These are phyloP conservation scores for Sarcophaga carnaria DNA, from an alignment of 2,888 invertebrate species.

Conservation along the genomic window DNA sequence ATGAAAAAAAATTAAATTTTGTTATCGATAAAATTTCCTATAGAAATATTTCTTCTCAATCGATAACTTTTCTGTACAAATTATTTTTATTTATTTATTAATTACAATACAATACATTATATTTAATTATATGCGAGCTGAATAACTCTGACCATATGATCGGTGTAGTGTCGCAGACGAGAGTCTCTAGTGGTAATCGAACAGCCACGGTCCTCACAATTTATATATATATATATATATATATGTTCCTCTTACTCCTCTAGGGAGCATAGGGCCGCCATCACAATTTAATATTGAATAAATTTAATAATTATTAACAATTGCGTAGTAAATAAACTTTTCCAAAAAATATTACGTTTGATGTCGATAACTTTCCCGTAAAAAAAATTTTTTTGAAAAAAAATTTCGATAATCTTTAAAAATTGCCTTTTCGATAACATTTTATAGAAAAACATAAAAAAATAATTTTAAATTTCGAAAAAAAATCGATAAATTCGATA, in stretches of 20 bases:
- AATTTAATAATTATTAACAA: background rate
- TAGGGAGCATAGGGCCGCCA: too few relatives aligned
- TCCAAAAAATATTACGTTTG: background rate
- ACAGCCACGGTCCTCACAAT: too few relatives aligned
- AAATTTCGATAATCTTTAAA: background rate
- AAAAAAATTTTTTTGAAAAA: background rate
- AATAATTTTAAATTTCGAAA: background rate
- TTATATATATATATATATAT: too few relatives aligned
- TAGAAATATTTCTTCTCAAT: background rate
- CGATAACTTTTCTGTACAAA: slow-evolving; percentile 2
- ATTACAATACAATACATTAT: too few relatives aligned
- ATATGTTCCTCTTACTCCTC: too few relatives aligned
- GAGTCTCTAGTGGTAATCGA: too few relatives aligned
- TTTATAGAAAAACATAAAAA: background rate
- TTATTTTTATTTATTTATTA: too few relatives aligned
- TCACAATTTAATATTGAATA: background rate
- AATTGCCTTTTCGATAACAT: background rate
- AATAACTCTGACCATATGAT: too few relatives aligned
- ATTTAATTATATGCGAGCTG: too few relatives aligned
- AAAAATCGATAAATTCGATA: background rate
- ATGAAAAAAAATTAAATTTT: background rate
- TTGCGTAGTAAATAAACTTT: background rate
- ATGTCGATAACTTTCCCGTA: background rate
- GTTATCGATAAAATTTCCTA: too few relatives aligned
- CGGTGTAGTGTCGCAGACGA: too few relatives aligned